Base-by-base conservation (phyloP, 2,113 vertebrate species). In the Progne subis region DNA sequence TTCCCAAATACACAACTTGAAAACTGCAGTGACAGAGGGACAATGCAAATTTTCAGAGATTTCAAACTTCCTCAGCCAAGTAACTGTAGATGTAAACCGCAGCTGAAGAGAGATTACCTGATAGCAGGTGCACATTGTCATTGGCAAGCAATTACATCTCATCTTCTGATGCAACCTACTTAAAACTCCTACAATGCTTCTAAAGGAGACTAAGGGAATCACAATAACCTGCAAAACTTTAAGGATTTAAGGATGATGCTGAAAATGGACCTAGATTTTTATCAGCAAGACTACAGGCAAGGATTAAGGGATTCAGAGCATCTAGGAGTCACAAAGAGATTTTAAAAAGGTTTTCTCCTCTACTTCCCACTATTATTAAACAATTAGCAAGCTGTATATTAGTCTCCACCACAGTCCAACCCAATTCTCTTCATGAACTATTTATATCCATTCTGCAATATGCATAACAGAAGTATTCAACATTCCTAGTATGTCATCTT, bases 101-200 rank as follows among this genome's bases (percentile, higher is more conserved):
- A 90, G 50, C 75, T 86, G 24, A 70, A 93, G 57, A 78, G 60
- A 72, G 12, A 85, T 80, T 49, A 94, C 80, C 85, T 94, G 90
- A 72, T 2, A 70, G 50, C 34, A 95, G 82, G 5, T 88, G 64
- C 46, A 90, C 43, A 85, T 21, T 67, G 53, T 72, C 78, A 96
- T 0, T 93, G 82, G 67, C 43, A 94, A 86, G 65, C 77, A 95
- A 92, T 44, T 89, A 61, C 76, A 95, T 49, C 87, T 82, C 89
- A 87, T 80, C 84, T 91, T 91, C 84, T 67, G 87, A 95, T 52
- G 50, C 43, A 90, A 80, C 82, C 78, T 88, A 93, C 60, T 91
- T 93, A 37, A 55, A 92, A 14, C 52, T 88, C 88, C 72, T 81
- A 93, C 23, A 75, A 16, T 9, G 49, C 69, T 82, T 88, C 92